Base-by-base conservation (phyloP, 2,797 vertebrate species). In the Euphonia xanthogaster region DNA sequence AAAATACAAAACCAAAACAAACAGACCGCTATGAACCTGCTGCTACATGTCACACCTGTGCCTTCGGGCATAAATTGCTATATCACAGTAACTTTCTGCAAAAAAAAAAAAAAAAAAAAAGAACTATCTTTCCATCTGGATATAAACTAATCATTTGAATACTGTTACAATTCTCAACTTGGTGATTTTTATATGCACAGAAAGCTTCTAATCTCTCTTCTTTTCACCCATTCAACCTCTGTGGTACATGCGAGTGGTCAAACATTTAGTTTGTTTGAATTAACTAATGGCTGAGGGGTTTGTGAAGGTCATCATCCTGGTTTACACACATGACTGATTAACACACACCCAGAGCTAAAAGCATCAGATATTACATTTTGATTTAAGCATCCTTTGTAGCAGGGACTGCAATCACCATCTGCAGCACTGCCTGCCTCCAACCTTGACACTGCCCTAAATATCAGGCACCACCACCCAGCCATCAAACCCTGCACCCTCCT, bases 231-330 rank as follows among this genome's bases (percentile, higher is more conserved):
- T 63, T 90, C 71, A 79, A 61, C 44, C 88, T 57, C 44, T 22
- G 45, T 23, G 33, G 48, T 65, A 66, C 40, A 88, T 82, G 73
- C 35, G n/a, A 92, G 63, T 61, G 92, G 79, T 70, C 70, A 92
- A 91, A 95, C 20, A 63, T 74, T 91, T 68, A 18, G 12, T 90
- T 86, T 94, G 55, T 93, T 51, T 75, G 67, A 93, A 93, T 93
- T 91, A 95, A 95, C 86, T 96, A 92, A 96, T 84, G 92, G 90
- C 80, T 88, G 62, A 30, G 53, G 51, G 51, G 45, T 79, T 88
- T 74, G 57, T 77, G 94, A 95, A 95, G 90, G 94, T 95, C 88
- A 82, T 4, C 68, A 24, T 27, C 53, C 74, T 58, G 63, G 18
- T 68, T 96, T 93, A 68, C 86, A 88, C 81, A 91, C 80, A 82